Evolutionary conservation across 2,888 invertebrate genomes (phyloP).

Genomic region (Aquatica leii): DNA sequence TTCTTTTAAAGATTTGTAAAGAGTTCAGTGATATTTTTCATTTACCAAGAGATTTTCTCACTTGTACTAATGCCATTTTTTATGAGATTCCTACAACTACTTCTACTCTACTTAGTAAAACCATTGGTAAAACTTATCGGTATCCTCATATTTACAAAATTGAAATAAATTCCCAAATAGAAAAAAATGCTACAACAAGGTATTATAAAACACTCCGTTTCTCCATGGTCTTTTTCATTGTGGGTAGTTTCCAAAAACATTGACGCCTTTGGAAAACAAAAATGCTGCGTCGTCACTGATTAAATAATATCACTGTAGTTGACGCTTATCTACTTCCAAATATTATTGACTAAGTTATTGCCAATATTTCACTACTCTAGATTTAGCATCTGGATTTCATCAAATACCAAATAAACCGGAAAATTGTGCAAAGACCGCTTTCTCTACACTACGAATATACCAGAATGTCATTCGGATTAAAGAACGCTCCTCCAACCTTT

Average conservation of each 20-base stretch:
- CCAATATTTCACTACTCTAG: conserved; percentile 36
- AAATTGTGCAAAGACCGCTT: background rate
- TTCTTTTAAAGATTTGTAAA: conserved; percentile 34
- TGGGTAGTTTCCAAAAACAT: conserved; percentile 52
- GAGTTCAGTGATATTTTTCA: conserved; percentile 44
- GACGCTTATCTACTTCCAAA: conserved; percentile 54
- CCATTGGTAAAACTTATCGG: conserved; percentile 52
- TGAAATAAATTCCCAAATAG: conserved; percentile 50
- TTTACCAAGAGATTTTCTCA: conserved; percentile 41
- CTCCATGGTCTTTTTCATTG: conserved; percentile 44
- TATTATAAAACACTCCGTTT: conserved; percentile 45
- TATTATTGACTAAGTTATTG: conserved; percentile 52
- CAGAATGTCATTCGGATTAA: background rate
- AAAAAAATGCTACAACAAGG: conserved; percentile 45
- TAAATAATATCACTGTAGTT: conserved; percentile 54
- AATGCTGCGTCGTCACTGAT: too few species aligned
- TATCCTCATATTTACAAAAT: conserved; percentile 51
- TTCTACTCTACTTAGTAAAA: too few species aligned
- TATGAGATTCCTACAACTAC: conserved; percentile 52
- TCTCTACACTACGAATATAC: conserved; percentile 38
- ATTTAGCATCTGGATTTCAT: conserved; percentile 51
- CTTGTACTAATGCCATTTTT: conserved; percentile 44
- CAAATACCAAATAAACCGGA: conserved; percentile 39
- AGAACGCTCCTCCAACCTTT: conserved; percentile 29
- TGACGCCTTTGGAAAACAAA: conserved; percentile 46